Percentiles rank a stretch among this genome's conserved stretches.
These are phyloP conservation scores for Polylopha cassiicola DNA, from an alignment of 2,888 invertebrate genomes.

Conservation along the genomic window DNA sequence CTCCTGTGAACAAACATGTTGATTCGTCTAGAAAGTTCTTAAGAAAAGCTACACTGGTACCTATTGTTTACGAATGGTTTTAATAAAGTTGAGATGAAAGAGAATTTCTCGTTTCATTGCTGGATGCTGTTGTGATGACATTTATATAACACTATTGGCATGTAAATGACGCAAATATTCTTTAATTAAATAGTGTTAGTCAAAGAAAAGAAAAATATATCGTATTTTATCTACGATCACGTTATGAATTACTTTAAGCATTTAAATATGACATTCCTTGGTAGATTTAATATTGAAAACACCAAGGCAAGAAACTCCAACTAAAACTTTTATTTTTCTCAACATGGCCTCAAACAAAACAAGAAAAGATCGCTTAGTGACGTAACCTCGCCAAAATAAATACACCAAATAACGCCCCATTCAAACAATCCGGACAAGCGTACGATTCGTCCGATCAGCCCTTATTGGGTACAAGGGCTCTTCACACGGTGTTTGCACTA, in stretches of 20 bases:
- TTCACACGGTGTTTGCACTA: slow-evolving; percentile 59
- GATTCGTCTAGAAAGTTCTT: slow-evolving; percentile 64
- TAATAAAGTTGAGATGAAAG: slow-evolving; percentile 15
- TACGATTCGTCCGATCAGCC: slow-evolving; percentile 40
- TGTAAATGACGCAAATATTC: too few species aligned
- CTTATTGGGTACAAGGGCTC: slow-evolving; percentile 70
- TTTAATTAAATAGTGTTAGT: too few species aligned
- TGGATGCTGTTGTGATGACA: slow-evolving; percentile 10
- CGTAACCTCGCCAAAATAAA: slow-evolving; percentile 42
- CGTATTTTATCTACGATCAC: too few species aligned
- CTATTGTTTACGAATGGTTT: slow-evolving; percentile 23
- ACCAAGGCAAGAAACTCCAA: too few species aligned
- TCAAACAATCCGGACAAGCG: slow-evolving; percentile 61
- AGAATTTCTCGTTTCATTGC: slow-evolving; percentile 8
- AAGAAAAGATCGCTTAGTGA: slow-evolving; percentile 20
- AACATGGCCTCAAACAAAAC: slow-evolving; percentile 14
- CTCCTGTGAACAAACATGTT: slow-evolving; percentile 52
- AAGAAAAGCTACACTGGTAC: slow-evolving; percentile 36
- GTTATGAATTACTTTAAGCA: too few species aligned
- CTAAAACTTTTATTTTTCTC: too few species aligned
- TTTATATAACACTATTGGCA: slow-evolving; percentile 1
- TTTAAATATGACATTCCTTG: too few species aligned
- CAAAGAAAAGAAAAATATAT: too few species aligned
- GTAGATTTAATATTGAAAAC: too few species aligned
- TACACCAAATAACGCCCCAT: slow-evolving; percentile 49